A percentile compares a stretch with the other conserved stretches of the same genome.
Conservation (phyloP, 2,113 vertebrate species). For the Eidolon helvum region DNA sequence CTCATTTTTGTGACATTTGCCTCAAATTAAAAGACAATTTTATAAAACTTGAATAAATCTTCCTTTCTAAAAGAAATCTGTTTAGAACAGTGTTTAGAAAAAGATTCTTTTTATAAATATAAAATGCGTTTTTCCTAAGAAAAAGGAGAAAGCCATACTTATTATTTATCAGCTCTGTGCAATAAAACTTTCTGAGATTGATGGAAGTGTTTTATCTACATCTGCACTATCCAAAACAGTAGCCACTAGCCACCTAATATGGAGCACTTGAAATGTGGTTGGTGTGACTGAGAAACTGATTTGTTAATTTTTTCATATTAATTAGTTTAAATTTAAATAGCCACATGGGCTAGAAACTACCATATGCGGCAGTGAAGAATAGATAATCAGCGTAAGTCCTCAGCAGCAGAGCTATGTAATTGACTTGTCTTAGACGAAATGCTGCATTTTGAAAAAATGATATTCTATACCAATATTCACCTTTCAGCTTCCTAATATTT, state of each 20-base stretch:
- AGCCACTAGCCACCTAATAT: not conserved
- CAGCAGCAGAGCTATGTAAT: not conserved
- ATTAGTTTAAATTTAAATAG: not conserved
- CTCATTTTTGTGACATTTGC: not conserved
- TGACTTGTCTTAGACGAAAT: not conserved
- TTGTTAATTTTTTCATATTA: not conserved
- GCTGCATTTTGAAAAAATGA: not conserved
- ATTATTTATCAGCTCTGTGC: not conserved
- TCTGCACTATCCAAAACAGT: not conserved
- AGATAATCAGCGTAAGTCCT: not conserved
- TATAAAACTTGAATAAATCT: not conserved
- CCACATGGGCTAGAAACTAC: not conserved
- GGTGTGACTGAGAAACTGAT: not conserved
- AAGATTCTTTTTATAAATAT: not conserved
- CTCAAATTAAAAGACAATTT: conserved; percentile 10
- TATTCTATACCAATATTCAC: not conserved
- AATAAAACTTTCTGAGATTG: not conserved
- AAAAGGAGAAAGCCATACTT: conserved; percentile 13
- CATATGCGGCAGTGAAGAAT: not conserved
- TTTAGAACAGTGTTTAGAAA: conserved; percentile 10
- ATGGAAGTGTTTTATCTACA: not conserved
- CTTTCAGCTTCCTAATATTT: conserved; percentile 12
- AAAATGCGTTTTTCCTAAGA: not conserved
- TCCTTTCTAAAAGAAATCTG: not conserved
- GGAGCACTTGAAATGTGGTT: not conserved